Evolutionary conservation across 2,888 invertebrate species (phyloP), one percentile per base, ranked within the genome.

Genomic region (Vannuccia rotundouncinata): DNA sequence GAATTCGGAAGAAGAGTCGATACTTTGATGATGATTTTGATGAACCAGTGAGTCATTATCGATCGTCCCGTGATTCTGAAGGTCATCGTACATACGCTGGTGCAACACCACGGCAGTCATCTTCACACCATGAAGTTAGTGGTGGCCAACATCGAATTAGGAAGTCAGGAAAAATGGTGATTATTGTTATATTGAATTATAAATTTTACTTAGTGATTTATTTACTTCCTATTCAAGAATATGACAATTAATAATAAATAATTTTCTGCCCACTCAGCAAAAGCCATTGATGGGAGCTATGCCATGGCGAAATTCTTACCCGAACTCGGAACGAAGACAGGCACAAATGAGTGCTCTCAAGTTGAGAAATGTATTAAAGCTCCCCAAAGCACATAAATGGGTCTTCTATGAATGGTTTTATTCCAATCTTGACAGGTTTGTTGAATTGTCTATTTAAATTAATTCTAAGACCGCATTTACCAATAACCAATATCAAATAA

Each of bases 321-420:
- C 66, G 2, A 66, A 66, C 25, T 22, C 80, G 2, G 80, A 80
- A 29, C 29, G 77, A 59, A 79, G 77, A 59, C 45, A 80, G 2
- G 80, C 80, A 13, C 78, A 80, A 60, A 77, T 78, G 25, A 81
- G 82, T 59, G 80, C 77, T 59, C 74, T 81, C 1, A 74, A 81
- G 66, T 82, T 90, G 25, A 85, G 88, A 79, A 99, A 99, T 89
- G 90, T 99, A 31, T 90, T 99, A 1, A 98, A 98, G 89, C 89
- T 99, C 83, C 98, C 99, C 0, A 98, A 98, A 90, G 98, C 98
- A 1, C 96, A 98, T 87, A 95, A 95, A 89, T 98, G 97, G 95
- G 97, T 98, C 5, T 97, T 95, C 88, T 98, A 95, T 89, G 99
- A 99, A 88, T 99, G 96, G 92, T 99, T 99, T 89, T 99, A 99